These are phyloP conservation scores for Ceratina calcarata DNA, from an alignment of 1,140 invertebrate species.

Conservation along the genomic window DNA sequence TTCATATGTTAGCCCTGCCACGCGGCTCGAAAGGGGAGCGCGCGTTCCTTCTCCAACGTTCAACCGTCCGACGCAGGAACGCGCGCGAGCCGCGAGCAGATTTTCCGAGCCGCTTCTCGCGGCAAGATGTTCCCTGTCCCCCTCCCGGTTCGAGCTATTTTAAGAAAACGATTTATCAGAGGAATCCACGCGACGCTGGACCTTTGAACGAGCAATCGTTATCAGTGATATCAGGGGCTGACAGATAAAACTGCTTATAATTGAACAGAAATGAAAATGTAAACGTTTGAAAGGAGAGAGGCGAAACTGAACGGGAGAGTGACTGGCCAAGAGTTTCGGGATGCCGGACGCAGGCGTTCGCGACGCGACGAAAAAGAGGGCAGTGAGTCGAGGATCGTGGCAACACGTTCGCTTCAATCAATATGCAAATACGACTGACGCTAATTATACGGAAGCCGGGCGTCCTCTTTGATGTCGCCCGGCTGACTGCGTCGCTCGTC, in stretches of 20 bases:
- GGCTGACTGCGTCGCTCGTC: conserved; percentile 62
- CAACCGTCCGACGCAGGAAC: conserved; percentile 48
- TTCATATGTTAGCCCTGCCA: conserved; percentile 78
- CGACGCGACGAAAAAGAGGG: conserved; percentile 65
- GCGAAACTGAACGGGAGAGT: too few relatives aligned
- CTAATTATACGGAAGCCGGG: conserved; percentile 80
- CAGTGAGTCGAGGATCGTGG: conserved; percentile 69
- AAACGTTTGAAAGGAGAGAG: too few relatives aligned
- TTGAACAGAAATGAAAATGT: not conserved
- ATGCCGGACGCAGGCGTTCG: conserved; percentile 42
- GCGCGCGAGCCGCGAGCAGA: conserved; percentile 48
- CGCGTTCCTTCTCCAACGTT: conserved; percentile 5
- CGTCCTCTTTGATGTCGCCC: conserved; percentile 76
- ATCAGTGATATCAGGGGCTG: too few relatives aligned
- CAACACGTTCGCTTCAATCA: conserved; percentile 76
- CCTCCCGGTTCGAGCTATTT: too few relatives aligned
- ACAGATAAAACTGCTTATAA: too few relatives aligned
- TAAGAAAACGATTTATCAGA: not conserved
- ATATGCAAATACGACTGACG: conserved; percentile 80
- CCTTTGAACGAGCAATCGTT: not conserved
- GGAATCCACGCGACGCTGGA: not conserved
- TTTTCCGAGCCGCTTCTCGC: conserved; percentile 58
- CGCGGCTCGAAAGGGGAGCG: conserved; percentile 22
- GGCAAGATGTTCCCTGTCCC: conserved; percentile 51
- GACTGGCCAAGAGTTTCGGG: not conserved